These are phyloP conservation scores for Tetrax tetrax DNA, from an alignment of 2,113 vertebrate species.

Conservation along the genomic window DNA sequence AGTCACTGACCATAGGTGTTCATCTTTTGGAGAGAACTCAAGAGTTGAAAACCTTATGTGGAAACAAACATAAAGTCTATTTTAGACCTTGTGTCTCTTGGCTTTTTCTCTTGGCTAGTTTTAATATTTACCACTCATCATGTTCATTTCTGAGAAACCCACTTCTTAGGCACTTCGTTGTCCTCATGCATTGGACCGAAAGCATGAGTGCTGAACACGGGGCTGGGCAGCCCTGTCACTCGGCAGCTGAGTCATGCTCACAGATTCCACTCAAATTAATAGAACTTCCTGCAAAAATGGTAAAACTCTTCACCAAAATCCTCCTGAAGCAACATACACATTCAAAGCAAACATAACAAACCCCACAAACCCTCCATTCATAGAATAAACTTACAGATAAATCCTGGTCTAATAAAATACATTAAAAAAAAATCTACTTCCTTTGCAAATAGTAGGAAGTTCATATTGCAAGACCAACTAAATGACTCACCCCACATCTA, in stretches of 20 bases:
- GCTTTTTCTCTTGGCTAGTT: background rate
- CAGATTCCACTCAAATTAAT: background rate
- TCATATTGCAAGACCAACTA: background rate
- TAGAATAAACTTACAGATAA: background rate
- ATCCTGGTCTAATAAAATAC: background rate
- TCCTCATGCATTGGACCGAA: background rate
- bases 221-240: background rate
- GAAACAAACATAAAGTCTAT: slow-evolving; percentile 49
- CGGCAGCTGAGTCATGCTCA: background rate
- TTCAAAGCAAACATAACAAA: background rate
- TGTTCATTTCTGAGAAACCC: background rate
- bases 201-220: accelerated
- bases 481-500: slow-evolving; percentile 12
- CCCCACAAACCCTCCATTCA: background rate
- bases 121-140: background rate
- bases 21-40: background rate
- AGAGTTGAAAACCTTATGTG: background rate
- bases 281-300: background rate
- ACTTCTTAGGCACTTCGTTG: background rate
- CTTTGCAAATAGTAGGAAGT: slow-evolving; percentile 36
- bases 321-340: background rate
- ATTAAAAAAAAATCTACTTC: background rate
- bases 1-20: background rate
- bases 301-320: background rate
- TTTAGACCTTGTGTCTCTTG: slow-evolving; percentile 8